phyloP scores from a whole-genome alignment of 2,888 invertebrate species.

The Platycnemis pennipes region DNA sequence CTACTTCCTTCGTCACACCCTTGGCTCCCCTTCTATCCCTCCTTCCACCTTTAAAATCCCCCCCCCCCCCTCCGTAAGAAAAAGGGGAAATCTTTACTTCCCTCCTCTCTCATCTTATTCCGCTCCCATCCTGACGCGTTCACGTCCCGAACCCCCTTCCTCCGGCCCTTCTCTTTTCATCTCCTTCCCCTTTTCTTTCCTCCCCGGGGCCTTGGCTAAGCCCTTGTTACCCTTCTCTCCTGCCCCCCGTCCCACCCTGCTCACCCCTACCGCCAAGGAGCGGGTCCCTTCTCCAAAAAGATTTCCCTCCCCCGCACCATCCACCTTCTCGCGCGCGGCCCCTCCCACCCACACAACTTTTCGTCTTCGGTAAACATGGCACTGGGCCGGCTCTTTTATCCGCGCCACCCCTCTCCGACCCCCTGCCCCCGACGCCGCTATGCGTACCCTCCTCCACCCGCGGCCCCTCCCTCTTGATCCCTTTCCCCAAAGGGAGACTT shows the following conservation, averaged over 20 bases:
- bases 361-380: slow-evolving; percentile 22
- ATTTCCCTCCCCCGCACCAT: not conserved
- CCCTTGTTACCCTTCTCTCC: too few species aligned
- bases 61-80: too few species aligned
- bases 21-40: not conserved
- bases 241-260: too few species aligned
- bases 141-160: not conserved
- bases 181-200: not conserved
- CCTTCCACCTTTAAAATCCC: too few species aligned
- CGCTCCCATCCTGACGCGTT: not conserved
- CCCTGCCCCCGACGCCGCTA: not conserved
- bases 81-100: too few species aligned
- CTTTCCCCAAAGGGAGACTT: not conserved
- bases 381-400: slow-evolving; percentile 2
- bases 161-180: not conserved
- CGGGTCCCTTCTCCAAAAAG: not conserved
- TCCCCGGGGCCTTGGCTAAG: too few species aligned
- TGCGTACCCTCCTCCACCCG: not conserved
- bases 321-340: not conserved
- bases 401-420: not conserved
- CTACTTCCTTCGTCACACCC: not conserved
- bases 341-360: not conserved
- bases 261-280: not conserved
- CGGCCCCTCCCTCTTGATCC: not conserved
- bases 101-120: not conserved